phyloP scores from a whole-genome alignment of 2,113 vertebrate species.

The Alectura lathami region DNA sequence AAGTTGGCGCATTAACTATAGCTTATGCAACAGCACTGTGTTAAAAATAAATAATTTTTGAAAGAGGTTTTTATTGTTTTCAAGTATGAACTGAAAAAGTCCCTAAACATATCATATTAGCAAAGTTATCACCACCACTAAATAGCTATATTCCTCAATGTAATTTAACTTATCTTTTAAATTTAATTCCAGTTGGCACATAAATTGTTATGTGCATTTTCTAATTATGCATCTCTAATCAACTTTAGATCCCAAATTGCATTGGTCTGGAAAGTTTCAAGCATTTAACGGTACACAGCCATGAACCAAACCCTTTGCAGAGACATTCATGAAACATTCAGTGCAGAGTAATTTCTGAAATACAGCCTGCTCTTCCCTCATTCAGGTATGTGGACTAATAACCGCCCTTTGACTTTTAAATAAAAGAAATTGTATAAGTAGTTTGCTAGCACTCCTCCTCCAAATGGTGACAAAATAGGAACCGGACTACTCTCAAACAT shows the following conservation, averaged over 20 bases:
- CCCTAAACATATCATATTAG: constrained; percentile 26
- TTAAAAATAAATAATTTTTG: background rate
- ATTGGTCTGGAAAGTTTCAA: constrained; percentile 18
- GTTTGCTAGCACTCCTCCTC: background rate
- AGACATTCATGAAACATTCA: background rate
- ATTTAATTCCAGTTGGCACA: constrained; percentile 48
- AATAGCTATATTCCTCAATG: background rate
- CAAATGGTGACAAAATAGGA: background rate
- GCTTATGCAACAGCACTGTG: background rate
- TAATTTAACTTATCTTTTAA: constrained; percentile 27
- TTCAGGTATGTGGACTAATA: background rate
- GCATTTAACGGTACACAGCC: background rate
- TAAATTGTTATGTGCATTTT: background rate
- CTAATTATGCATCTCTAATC: constrained; percentile 48
- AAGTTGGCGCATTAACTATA: background rate
- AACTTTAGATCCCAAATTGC: constrained; percentile 46
- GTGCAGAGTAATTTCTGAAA: background rate
- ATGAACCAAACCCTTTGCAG: background rate
- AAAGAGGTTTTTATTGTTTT: background rate
- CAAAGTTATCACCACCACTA: constrained; percentile 7
- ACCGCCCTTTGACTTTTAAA: background rate
- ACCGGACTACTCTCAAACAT: background rate
- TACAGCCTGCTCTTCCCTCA: background rate
- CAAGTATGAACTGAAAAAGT: background rate
- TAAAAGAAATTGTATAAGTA: background rate